phyloP scores from a whole-genome alignment of 2,797 vertebrate species.

The Scolopax bukidnonensis region DNA sequence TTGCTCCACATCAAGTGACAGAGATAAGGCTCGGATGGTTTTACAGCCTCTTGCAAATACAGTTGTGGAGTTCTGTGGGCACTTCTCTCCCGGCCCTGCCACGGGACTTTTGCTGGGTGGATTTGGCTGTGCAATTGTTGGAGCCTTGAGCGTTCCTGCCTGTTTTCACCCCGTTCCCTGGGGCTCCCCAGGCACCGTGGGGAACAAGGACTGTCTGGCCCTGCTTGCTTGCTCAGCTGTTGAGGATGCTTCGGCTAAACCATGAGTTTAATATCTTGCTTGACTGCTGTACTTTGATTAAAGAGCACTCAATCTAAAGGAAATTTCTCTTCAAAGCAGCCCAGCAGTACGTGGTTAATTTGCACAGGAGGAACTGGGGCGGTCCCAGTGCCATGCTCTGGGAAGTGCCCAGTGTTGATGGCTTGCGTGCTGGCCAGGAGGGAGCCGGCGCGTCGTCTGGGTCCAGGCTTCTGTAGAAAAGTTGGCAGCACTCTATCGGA shows the following conservation, averaged over 20 bases:
- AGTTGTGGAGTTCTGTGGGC: neutral
- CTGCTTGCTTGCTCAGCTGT: neutral
- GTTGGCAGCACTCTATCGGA: neutral
- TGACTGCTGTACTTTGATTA: neutral
- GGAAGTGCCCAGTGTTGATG: neutral
- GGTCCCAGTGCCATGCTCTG: neutral
- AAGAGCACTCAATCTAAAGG: neutral
- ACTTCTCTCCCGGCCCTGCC: neutral
- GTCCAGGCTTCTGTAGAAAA: neutral
- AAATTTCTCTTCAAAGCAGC: neutral
- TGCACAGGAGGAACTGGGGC: neutral
- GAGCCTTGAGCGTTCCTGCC: neutral
- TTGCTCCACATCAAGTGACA: neutral
- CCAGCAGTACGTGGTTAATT: neutral
- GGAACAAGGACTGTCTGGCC: neutral
- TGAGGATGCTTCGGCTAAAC: neutral
- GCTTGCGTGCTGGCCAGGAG: neutral
- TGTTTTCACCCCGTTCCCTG: neutral
- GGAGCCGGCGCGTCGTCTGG: neutral
- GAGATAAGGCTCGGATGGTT: neutral
- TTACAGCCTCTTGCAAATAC: neutral
- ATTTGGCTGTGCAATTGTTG: neutral
- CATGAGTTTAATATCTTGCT: neutral
- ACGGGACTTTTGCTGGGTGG: neutral
- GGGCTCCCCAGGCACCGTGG: neutral